A percentile compares a stretch with the other conserved stretches of the same genome.
phyloP scores from a whole-genome alignment of 2,113 vertebrate genomes.

The Edolisoma coerulescens region DNA sequence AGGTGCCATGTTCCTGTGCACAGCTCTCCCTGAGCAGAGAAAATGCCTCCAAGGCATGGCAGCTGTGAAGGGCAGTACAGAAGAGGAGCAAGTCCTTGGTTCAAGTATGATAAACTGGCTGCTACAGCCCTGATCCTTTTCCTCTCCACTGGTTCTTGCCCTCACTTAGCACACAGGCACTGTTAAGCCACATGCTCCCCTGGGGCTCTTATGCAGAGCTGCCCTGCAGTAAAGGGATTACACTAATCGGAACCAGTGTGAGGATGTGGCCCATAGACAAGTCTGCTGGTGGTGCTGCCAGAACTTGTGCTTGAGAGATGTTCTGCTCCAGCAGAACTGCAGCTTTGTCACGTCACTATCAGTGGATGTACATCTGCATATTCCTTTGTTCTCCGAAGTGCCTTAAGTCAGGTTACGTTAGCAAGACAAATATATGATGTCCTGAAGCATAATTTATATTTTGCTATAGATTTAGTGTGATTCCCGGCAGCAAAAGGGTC shows the following conservation, averaged over 20 bases:
- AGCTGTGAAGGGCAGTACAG: background rate
- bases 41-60: background rate
- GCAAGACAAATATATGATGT: background rate
- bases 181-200: background rate
- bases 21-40: background rate
- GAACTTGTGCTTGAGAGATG: background rate
- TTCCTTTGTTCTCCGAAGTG: background rate
- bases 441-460: background rate
- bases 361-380: background rate
- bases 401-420: background rate
- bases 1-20: background rate
- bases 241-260: rapidly evolving
- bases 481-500: background rate
- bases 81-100: background rate
- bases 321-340: background rate
- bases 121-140: background rate
- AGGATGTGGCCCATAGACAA: background rate
- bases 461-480: background rate
- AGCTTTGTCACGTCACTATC: background rate
- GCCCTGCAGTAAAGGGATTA: background rate
- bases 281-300: background rate
- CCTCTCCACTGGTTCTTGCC: background rate
- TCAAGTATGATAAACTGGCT: background rate
- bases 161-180: background rate
- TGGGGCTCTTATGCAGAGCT: background rate